These are phyloP conservation scores for Zapus hudsonius DNA, from an alignment of 2,113 vertebrate species.

Conservation along the genomic window DNA sequence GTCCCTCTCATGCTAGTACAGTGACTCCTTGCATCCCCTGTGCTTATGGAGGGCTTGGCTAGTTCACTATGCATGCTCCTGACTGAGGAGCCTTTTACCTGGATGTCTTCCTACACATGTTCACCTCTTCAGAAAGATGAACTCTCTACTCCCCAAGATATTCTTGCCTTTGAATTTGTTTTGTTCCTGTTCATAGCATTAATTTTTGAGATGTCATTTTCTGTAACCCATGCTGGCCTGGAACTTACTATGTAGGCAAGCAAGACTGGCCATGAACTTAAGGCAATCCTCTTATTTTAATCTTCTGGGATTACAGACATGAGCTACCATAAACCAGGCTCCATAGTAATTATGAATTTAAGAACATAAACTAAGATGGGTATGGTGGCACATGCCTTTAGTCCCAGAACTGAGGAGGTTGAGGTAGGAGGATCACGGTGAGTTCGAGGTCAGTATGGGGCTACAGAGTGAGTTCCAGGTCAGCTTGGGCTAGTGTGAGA, in stretches of 20 bases:
- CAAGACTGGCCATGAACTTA: background rate
- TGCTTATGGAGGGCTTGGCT: accelerated
- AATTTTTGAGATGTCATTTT: background rate
- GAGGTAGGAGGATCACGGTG: too few species aligned
- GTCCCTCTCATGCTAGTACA: background rate
- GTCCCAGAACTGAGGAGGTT: too few species aligned
- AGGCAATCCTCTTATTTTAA: background rate
- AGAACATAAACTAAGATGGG: background rate
- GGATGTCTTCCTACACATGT: background rate
- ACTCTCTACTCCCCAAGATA: background rate
- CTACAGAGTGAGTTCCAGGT: too few species aligned
- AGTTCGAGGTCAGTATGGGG: too few species aligned
- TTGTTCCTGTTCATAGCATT: background rate
- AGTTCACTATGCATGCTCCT: background rate
- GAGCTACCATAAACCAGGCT: background rate
- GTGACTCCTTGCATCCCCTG: background rate
- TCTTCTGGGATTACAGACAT: background rate
- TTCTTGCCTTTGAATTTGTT: background rate
- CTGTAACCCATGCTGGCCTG: background rate
- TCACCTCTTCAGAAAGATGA: background rate
- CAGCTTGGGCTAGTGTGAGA: too few species aligned
- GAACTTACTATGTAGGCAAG: too few species aligned
- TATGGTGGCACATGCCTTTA: too few species aligned
- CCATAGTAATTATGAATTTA: background rate
- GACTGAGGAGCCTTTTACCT: background rate